These are phyloP conservation scores for Gymnarchus niloticus DNA, from an alignment of 2,113 vertebrate genomes.

Conservation along the genomic window DNA sequence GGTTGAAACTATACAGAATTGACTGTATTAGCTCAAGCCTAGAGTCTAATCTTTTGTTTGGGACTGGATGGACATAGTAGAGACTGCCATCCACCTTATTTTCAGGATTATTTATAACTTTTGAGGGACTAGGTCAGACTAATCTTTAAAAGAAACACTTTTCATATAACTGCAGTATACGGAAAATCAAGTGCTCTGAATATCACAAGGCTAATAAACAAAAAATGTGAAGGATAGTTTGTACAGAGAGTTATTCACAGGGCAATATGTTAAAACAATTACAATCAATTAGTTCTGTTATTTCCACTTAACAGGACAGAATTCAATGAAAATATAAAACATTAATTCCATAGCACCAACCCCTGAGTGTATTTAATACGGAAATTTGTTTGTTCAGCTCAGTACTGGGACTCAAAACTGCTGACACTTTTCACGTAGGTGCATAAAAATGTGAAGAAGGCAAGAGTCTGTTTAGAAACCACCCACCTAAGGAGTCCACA, in stretches of 20 bases:
- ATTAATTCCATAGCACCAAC: background rate
- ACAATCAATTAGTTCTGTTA: background rate
- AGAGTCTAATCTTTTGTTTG: slow-evolving; percentile 62
- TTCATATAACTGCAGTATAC: slow-evolving; percentile 12
- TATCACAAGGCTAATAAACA: background rate
- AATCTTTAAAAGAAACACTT: slow-evolving; percentile 34
- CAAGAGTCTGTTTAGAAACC: background rate
- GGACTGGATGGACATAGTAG: slow-evolving; percentile 49
- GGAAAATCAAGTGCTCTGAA: background rate
- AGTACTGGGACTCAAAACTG: background rate
- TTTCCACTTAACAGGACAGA: background rate
- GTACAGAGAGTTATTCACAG: background rate
- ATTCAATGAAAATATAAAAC: background rate
- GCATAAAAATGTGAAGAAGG: slow-evolving; percentile 14
- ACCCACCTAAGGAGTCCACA: slow-evolving; percentile 9
- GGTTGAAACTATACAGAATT: slow-evolving; percentile 49
- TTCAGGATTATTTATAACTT: slow-evolving; percentile 59
- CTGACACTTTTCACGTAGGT: slow-evolving; percentile 12
- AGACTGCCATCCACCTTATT: slow-evolving; percentile 53
- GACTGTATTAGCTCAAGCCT: slow-evolving; percentile 50
- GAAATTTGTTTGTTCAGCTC: background rate
- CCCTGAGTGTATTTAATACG: background rate
- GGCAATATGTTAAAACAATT: background rate
- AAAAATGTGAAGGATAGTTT: background rate
- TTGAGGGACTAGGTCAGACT: slow-evolving; percentile 50